A percentile compares a stretch with the other conserved stretches of the same genome.
These are phyloP conservation scores for Bovichtus variegatus DNA, from an alignment of 2,797 vertebrate species.

Conservation along the genomic window DNA sequence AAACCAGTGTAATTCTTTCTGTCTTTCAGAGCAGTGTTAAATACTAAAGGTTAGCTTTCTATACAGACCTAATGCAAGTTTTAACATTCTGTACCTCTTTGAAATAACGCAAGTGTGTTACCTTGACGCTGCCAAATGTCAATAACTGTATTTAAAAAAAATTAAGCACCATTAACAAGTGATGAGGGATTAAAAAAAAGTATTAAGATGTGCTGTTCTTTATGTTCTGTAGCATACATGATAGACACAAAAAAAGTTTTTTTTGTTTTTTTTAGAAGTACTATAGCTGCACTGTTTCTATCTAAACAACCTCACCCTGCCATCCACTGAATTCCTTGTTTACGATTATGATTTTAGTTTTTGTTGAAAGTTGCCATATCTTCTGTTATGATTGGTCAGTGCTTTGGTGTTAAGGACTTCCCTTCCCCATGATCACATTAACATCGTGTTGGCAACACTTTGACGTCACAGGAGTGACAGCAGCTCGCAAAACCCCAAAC, in stretches of 20 bases:
- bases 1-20: conserved; percentile 12
- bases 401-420: too few species aligned
- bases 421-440: conserved; percentile 17
- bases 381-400: too few species aligned
- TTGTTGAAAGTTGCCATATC: too few species aligned
- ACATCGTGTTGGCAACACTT: conserved; percentile 23
- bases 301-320: neutral
- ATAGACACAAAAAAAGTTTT: neutral
- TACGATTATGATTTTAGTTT: too few species aligned
- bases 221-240: neutral
- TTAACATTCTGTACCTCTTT: neutral
- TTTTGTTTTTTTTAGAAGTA: too few species aligned
- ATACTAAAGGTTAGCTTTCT: neutral
- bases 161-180: neutral
- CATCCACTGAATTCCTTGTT: neutral
- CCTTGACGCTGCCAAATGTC: neutral
- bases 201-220: neutral
- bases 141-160: neutral
- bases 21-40: neutral
- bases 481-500: conserved; percentile 28
- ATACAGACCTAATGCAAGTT: neutral
- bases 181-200: neutral
- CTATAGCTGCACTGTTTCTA: neutral
- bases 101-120: neutral
- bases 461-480: conserved; percentile 36